Evolutionary conservation across 1,140 invertebrate genomes (phyloP), one percentile per base, ranked within the genome.

Genomic region (Odontomachus brunneus): DNA sequence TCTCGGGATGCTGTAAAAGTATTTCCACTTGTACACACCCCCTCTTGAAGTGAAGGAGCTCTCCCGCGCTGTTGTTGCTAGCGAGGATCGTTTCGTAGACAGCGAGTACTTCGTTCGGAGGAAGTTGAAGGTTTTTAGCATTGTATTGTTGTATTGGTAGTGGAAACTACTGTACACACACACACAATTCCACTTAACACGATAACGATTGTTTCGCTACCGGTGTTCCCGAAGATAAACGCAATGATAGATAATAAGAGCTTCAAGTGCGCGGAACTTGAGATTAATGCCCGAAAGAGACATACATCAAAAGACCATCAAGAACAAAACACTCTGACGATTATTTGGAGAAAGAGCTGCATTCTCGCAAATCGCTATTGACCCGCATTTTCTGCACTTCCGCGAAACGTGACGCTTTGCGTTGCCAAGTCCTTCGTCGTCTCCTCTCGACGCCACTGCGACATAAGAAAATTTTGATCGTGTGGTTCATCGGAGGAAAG

Each of bases 381-480:
- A 78, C 22, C 51, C 26, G 17, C 29, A 44, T 78, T 38, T 44
- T 55, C 63, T 14, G 62, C 63, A 69, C 53, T 67, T 78, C 17
- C 62, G 22, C 22, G 62, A 69, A 44, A 69, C 22, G 49, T 78
- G 19, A 55, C 63, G 53, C 49, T 26, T 44, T 29, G 15, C 44
- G 17, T 26, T 78, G 63, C 49, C 51, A 69, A 80, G 24, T 78
- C 14, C 3, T 44, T 11, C 38, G 9, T 44, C 38, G 9, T 44
- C 38, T 44, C 9, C 38, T 67, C 1, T 14, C 22, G 49, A n/a
- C 51, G 33, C 22, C 22, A 66, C 26, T 66, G 60, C 44, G 22
- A 78, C 49, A 19, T 38, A 44, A 57, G 49, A 67, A 67, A 66
- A 78, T 44, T 38, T 78, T 55, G 29, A 67, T 80, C 75, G n/a